These are phyloP conservation scores for Ophiothrix spiculata DNA, from an alignment of 35 echinoderm and acorn worm species.

Conservation along the genomic window DNA sequence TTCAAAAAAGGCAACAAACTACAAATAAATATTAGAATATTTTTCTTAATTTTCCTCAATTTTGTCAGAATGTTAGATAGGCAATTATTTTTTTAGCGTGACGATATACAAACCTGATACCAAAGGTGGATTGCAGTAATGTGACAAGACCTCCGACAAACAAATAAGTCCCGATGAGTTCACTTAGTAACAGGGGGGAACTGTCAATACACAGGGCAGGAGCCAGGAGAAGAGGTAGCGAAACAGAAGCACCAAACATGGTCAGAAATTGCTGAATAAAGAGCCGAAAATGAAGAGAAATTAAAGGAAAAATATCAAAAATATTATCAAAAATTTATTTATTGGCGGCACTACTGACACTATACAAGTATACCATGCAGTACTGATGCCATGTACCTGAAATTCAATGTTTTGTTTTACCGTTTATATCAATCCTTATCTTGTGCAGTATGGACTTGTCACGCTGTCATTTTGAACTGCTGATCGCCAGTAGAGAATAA, in stretches of 20 bases:
- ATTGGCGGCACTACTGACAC: not conserved
- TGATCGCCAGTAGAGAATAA: too few relatives aligned
- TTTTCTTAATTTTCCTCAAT: too few relatives aligned
- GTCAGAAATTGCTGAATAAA: conserved; percentile 34
- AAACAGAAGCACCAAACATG: conserved; percentile 18
- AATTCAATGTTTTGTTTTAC: too few relatives aligned
- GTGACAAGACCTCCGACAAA: conserved; percentile 68
- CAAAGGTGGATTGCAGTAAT: conserved; percentile 56
- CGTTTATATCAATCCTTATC: too few relatives aligned
- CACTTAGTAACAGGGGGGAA: conserved; percentile 26
- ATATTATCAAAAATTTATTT: not conserved
- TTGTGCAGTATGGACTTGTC: not conserved
- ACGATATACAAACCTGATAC: conserved; percentile 67
- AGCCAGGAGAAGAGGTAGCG: conserved; percentile 55
- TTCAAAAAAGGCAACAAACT: too few relatives aligned
- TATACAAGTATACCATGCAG: not conserved
- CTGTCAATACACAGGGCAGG: conserved; percentile 43
- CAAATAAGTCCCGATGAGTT: conserved; percentile 65
- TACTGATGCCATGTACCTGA: not conserved
- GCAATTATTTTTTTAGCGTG: too few relatives aligned
- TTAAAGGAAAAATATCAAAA: not conserved
- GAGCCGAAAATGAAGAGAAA: not conserved
- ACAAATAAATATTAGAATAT: too few relatives aligned
- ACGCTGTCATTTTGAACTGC: not conserved
- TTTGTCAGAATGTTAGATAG: too few relatives aligned